Evolutionary conservation across 2,797 vertebrate species (phyloP).

Genomic region (Spondyliosoma cantharus): DNA sequence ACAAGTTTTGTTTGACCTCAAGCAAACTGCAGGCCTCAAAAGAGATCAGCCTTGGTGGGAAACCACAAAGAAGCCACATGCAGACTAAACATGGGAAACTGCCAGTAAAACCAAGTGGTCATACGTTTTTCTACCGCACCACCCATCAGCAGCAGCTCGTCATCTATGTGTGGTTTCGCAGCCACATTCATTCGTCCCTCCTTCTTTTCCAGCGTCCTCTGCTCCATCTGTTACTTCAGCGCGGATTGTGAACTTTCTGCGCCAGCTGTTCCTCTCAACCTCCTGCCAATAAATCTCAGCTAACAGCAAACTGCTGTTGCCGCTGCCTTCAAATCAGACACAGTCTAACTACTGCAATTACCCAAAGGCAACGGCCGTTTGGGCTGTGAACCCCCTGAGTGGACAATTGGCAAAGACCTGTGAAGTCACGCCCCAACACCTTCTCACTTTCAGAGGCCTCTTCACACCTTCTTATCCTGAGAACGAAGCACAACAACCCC

Average conservation of each 20-base stretch:
- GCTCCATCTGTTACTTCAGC: constrained; percentile 60
- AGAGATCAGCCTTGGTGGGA: constrained; percentile 5
- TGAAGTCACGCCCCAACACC: constrained; percentile 55
- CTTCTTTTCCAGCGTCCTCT: constrained; percentile 27
- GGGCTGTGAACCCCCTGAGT: constrained; percentile 34
- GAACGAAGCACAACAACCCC: constrained; percentile 24
- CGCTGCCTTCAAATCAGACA: constrained; percentile 60
- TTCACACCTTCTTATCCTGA: constrained; percentile 42
- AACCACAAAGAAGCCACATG: constrained; percentile 33
- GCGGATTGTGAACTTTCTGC: constrained; percentile 54
- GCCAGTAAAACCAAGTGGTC: constrained; percentile 51
- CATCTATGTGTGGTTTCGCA: constrained; percentile 26
- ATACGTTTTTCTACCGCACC: constrained; percentile 6
- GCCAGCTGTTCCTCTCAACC: constrained; percentile 74
- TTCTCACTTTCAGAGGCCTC: constrained; percentile 57
- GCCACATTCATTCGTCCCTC: constrained; percentile 7
- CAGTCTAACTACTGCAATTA: constrained; percentile 62
- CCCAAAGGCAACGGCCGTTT: constrained; percentile 29
- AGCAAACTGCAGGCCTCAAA: constrained; percentile 14
- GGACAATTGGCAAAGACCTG: constrained; percentile 63
- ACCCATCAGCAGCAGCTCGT: constrained; percentile 27
- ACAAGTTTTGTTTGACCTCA: constrained; percentile 16
- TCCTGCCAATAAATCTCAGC: constrained; percentile 65
- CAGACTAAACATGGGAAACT: constrained; percentile 52
- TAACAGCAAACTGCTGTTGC: constrained; percentile 48